Conservation (phyloP, 2,113 vertebrate genomes). For the Halichoerus grypus region DNA sequence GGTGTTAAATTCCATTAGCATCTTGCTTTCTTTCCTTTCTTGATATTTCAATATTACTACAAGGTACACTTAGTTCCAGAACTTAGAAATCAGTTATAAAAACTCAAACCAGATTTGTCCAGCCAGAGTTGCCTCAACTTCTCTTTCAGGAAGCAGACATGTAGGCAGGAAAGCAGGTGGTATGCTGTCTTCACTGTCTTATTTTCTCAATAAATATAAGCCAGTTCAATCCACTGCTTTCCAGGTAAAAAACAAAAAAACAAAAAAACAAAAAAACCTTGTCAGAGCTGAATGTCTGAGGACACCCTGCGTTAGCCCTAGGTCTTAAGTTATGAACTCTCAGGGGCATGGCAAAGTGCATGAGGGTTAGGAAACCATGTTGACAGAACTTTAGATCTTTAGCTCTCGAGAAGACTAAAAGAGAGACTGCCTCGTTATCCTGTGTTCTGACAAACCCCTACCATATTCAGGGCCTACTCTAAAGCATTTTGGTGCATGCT, state of each 20-base stretch:
- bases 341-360: neutral
- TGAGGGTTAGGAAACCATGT: neutral
- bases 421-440: neutral
- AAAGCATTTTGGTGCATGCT: neutral
- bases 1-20: neutral
- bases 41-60: neutral
- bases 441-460: neutral
- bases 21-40: constrained; percentile 43
- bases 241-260: neutral
- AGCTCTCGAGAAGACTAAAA: neutral
- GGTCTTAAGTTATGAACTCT: neutral
- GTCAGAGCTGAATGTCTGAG: neutral
- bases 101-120: constrained; percentile 28
- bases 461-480: neutral
- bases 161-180: neutral
- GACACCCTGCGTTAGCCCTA: neutral
- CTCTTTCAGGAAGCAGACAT: neutral
- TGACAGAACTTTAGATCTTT: neutral
- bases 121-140: neutral
- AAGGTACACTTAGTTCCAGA: constrained; percentile 30
- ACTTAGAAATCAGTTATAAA: constrained; percentile 60
- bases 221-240: neutral
- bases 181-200: neutral
- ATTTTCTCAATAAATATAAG: neutral
- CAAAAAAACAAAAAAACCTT: neutral